Evolutionary conservation across 1,140 invertebrate species (phyloP).

Genomic region (Augochlora pura): DNA sequence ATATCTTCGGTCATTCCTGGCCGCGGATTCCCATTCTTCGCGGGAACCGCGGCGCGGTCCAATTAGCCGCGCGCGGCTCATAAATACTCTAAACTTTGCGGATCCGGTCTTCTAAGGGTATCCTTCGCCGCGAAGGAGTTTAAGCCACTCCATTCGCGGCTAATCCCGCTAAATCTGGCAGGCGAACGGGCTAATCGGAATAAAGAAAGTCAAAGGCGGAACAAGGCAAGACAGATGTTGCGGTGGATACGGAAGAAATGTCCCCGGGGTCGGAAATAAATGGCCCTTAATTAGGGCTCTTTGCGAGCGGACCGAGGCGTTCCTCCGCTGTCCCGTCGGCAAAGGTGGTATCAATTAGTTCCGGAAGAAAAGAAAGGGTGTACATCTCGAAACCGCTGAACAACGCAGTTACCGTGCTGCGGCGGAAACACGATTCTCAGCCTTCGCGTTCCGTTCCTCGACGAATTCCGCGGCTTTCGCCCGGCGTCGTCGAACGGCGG

Average conservation of each 20-base stretch:
- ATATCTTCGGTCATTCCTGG: neutral
- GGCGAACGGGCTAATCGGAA: neutral
- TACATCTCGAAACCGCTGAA: constrained; percentile 28
- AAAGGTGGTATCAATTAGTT: constrained; percentile 59
- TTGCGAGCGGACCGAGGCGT: constrained; percentile 35
- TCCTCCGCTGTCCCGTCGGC: constrained; percentile 15
- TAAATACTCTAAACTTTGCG: constrained; percentile 58
- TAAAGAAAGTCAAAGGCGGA: neutral
- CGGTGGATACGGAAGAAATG: constrained; percentile 57
- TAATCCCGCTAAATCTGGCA: constrained; percentile 65
- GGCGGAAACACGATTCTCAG: constrained; percentile 12
- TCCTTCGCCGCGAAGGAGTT: constrained; percentile 60
- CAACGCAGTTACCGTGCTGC: constrained; percentile 34
- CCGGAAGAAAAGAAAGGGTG: constrained; percentile 17
- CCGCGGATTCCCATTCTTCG: constrained; percentile 19
- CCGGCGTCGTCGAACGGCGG: too few species aligned
- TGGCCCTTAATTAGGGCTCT: constrained; percentile 60
- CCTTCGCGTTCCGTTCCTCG: neutral
- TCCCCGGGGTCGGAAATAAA: constrained; percentile 64
- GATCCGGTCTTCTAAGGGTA: constrained; percentile 53
- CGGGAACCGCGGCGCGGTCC: constrained; percentile 1
- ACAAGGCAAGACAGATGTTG: constrained; percentile 64
- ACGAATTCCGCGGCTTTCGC: neutral
- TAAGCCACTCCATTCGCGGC: constrained; percentile 45
- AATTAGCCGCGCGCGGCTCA: constrained; percentile 52